Conservation (phyloP, 2,113 vertebrate species). For the Zosterops borbonicus region DNA sequence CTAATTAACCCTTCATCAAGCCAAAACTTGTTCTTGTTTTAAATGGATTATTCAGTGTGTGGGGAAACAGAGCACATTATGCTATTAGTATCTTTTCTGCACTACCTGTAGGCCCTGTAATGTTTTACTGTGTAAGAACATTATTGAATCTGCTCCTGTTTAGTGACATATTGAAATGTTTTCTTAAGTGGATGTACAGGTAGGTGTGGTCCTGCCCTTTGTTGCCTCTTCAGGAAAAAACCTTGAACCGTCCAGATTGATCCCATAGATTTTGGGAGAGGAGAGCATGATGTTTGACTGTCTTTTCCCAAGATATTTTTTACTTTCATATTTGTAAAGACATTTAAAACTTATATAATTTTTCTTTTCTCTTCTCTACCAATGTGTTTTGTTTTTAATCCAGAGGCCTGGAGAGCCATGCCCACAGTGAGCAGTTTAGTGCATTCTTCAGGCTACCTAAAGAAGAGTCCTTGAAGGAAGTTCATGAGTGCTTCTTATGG, state of each 20-base stretch:
- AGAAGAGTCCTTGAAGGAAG: conserved; percentile 89
- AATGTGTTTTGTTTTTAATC: neutral
- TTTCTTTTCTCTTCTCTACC: neutral
- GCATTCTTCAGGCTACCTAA: conserved; percentile 90
- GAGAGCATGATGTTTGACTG: neutral
- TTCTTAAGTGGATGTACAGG: neutral
- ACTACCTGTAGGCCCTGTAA: neutral
- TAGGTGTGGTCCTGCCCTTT: neutral
- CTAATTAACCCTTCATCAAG: neutral
- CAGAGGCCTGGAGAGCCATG: conserved; percentile 89
- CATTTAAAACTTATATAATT: neutral
- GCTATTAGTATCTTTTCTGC: neutral
- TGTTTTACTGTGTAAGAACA: neutral
- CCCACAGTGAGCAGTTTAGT: conserved; percentile 90
- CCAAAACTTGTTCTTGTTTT: neutral
- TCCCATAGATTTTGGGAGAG: neutral
- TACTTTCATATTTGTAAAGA: neutral
- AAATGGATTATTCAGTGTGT: neutral
- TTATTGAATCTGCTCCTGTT: neutral
- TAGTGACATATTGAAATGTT: neutral
- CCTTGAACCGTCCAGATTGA: neutral
- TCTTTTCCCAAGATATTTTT: neutral
- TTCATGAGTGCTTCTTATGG: conserved; percentile 94
- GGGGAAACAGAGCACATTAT: neutral
- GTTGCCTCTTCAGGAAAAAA: neutral